Base-by-base conservation (phyloP, 2,888 invertebrate genomes). In the Apotomis betuletana region DNA sequence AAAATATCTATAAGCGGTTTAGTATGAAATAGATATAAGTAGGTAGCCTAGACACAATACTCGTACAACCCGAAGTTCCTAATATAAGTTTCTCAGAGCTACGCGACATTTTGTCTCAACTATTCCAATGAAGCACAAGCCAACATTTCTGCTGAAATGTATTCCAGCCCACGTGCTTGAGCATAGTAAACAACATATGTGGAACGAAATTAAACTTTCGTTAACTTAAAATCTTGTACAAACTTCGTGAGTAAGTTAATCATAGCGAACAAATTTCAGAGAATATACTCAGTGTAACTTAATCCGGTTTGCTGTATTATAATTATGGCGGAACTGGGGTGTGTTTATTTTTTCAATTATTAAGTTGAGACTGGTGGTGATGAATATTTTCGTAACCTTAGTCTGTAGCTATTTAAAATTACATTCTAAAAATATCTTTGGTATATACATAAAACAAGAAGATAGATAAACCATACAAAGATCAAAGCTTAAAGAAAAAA, bases 191-290 rank as follows among this genome's bases (percentile, higher is more conserved):
- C 71, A 72, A 72, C 71, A 67, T 67, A 72, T 52, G 67, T 57
- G 71, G 71, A 63, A 63, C 67, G 46, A 72, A 72, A 72, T 72
- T 72, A 72, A 72, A 72, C 71, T 72, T 72, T 72, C 62, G 67
- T 67, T 67, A 67, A 72, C 67, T 72, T 72, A 72, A 72, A 72
- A 72, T 72, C 71, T 72, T 72, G 58, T 62, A 38, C 62, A 72
- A 72, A 62, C 67, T 67, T 67, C 51, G 67, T 51, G 61, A 67
- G 70, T 61, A 72, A 72, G 67, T 72, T 67, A 71, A 71, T 72
- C 62, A 72, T 62, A 67, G 44, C 58, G 67, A 67, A 72, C 67
- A 54, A 72, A 72, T 72, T 72, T 57, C 62, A 38, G 62, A 67
- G 57, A 62, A 52, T 41, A 61, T 72, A 62, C 57, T 72, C 52